phyloP scores from a whole-genome alignment of 2,797 vertebrate genomes.

The Jordanella pulchra region DNA sequence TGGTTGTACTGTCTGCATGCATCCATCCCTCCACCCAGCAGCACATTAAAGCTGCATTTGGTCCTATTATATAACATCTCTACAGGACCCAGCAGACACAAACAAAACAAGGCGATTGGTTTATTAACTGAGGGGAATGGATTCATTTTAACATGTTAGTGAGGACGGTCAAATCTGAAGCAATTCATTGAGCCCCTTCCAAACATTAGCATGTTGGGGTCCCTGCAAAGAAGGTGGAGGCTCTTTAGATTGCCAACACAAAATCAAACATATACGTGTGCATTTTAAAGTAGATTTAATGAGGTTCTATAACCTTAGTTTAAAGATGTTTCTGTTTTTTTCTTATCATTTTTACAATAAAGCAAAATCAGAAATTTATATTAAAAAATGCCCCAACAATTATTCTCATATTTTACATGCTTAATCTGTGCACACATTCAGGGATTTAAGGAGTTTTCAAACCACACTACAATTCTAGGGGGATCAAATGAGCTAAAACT shows the following conservation, averaged over 20 bases:
- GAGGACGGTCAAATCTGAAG: constrained; percentile 2
- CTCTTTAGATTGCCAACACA: neutral
- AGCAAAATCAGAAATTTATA: neutral
- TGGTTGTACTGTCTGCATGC: constrained; percentile 32
- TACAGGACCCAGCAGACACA: constrained; percentile 10
- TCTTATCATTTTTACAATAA: too few species aligned
- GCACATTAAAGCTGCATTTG: neutral
- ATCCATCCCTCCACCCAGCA: constrained; percentile 20
- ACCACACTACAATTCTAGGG: neutral
- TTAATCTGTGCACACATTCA: neutral
- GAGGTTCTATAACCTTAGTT: neutral
- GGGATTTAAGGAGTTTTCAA: neutral
- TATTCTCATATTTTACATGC: neutral
- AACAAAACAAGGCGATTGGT: neutral
- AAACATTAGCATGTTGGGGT: neutral
- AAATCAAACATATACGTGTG: neutral
- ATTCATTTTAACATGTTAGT: constrained; percentile 10
- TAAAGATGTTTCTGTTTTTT: neutral
- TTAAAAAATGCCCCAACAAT: neutral
- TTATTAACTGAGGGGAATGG: constrained; percentile 19
- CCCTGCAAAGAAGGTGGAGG: neutral
- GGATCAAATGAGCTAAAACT: neutral
- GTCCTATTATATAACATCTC: constrained; percentile 11
- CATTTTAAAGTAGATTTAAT: neutral
- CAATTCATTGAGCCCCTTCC: neutral